Percentiles rank a stretch among this genome's conserved stretches.
Conservation (phyloP, 2,888 invertebrate species). For the Tenthredo amoena region DNA sequence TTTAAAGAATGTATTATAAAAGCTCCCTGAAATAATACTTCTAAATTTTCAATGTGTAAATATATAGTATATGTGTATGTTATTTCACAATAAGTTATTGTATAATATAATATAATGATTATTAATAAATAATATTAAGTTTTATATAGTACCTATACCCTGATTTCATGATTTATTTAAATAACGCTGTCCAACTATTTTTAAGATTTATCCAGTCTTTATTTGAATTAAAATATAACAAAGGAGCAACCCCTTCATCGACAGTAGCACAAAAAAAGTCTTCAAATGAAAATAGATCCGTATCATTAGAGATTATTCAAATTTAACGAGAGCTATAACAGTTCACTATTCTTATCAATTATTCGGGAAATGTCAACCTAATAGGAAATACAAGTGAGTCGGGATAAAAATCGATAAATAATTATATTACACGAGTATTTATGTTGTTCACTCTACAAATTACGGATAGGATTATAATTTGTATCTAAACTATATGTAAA, state of each 20-base stretch:
- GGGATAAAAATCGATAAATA: not conserved
- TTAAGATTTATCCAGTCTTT: not conserved
- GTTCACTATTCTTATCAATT: not conserved
- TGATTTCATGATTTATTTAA: not conserved
- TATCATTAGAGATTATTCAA: not conserved
- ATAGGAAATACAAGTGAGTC: not conserved
- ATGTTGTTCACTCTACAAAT: not conserved
- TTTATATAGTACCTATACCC: constrained; percentile 24
- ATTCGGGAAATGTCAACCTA: not conserved
- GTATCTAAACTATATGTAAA: not conserved
- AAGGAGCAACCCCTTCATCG: not conserved
- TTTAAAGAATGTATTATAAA: not conserved
- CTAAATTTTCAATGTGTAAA: constrained; percentile 58
- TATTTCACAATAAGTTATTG: constrained; percentile 49
- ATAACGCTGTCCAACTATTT: not conserved
- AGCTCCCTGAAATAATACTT: not conserved
- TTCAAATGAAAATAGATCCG: too few species aligned
- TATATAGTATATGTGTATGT: constrained; percentile 54
- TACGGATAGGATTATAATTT: not conserved
- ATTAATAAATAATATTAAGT: constrained; percentile 48
- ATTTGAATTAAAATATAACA: not conserved
- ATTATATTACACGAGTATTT: not conserved
- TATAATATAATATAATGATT: constrained; percentile 62
- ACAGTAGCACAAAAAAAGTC: too few species aligned
- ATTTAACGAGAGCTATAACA: not conserved